Evolutionary conservation across 1,140 invertebrate species (phyloP), one percentile per base, ranked within the genome.

Genomic region (Megalonaias nervosa): DNA sequence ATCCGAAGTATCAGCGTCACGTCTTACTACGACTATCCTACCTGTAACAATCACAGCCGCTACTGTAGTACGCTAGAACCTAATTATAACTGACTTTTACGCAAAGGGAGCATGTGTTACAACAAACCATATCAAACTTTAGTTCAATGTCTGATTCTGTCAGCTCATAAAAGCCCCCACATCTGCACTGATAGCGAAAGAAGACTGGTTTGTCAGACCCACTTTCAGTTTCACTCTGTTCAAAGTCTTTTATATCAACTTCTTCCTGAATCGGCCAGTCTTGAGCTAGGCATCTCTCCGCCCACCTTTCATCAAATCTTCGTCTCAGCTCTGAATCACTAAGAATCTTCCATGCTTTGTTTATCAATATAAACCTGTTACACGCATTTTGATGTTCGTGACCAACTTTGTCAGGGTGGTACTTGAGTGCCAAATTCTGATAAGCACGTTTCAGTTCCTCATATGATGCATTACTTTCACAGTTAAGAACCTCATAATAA

Each of bases 81-180:
- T 48, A 48, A 56, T 67, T 21, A 72, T 88, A 88, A 16, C 81
- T 38, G 14, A 88, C 85, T 77, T 73, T 64, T 16, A 88, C 77
- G 17, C 79, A 78, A 66, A 88, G 73, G 14, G 88, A 88, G 75
- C 88, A 89, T 17, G 87, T 86, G 77, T 86, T 85, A 85, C 88
- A 89, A 67, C 85, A 88, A 0, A 88, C 86, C 62, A 88, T 78
- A 73, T 88, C 87, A 79, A 85, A 82, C 48, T 74, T 74, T 4
- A 88, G 70, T 61, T 84, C 74, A 11, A 80, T 65, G 71, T 89
- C 86, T 1, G 69, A 62, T 21, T 82, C 74, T 13, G 81, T 76
- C 59, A 89, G 48, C 15, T 79, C 48, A 74, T 84, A 88, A 67
- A 38, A 48, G n/a, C 87, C 84, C 0, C 87, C 88, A 86, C 88